Conservation (phyloP, 2,113 vertebrate genomes). For the Rhinopomastus cyanomelas region DNA sequence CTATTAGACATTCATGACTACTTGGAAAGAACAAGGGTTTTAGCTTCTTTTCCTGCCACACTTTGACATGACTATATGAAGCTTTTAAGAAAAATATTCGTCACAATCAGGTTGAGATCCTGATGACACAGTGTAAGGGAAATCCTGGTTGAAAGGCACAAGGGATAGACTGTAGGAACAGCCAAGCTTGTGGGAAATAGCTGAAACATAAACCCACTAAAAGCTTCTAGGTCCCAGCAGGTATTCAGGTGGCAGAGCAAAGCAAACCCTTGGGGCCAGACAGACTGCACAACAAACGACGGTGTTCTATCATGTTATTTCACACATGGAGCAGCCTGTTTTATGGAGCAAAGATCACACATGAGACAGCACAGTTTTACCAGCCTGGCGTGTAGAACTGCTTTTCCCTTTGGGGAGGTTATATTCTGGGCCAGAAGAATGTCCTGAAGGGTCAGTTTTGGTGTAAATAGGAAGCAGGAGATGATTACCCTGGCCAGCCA, state of each 20-base stretch:
- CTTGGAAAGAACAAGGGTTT: neutral
- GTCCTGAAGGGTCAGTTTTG: neutral
- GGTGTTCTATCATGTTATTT: neutral
- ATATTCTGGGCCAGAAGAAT: neutral
- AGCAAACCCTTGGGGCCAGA: neutral
- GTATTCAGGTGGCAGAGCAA: neutral
- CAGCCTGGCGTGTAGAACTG: neutral
- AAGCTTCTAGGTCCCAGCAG: neutral
- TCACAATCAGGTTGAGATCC: neutral
- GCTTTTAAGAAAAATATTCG: neutral
- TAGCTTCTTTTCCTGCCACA: neutral
- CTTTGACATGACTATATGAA: neutral
- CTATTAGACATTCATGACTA: neutral
- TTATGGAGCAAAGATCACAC: neutral
- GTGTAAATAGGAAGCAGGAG: neutral
- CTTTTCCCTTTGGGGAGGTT: neutral
- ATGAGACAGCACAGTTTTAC: neutral
- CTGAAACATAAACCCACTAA: neutral
- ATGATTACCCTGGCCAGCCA: neutral
- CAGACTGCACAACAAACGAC: neutral
- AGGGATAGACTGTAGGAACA: neutral
- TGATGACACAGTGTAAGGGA: neutral
- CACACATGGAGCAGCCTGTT: neutral
- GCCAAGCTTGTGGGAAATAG: neutral
- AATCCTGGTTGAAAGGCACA: neutral